Base-by-base conservation (phyloP, 2,888 invertebrate genomes). In the Amblyjoppa proteus region DNA sequence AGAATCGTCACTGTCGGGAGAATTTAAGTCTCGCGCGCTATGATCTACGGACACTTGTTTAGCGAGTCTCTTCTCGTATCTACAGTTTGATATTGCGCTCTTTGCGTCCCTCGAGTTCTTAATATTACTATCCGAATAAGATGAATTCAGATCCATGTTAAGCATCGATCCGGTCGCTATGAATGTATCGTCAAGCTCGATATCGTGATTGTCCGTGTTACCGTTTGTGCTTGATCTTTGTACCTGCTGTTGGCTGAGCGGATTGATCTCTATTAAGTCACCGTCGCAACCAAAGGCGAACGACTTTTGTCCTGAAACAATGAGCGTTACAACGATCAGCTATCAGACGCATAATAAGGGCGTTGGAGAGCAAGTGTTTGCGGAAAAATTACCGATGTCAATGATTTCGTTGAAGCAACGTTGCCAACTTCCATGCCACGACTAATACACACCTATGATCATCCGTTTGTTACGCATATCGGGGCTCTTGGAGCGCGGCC, bases 391-490 rank as follows among this genome's bases (percentile, higher is more conserved):
- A 45, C 45, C 45, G 45, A 3, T 45, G 45, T 45, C 45, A 45
- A 45, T 45, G 45, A 45, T 16, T 75, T 75, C 34, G 34, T 51
- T 66, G 25, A 13, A 45, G 3, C 51, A 34, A 66, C 51, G 20
- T 71, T n/a, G 66, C 11, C 45, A 58, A 41, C 51, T 81, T 34
- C 80, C 69, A 64, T 45, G 45, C 45, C 45, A 73, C n/a, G 58
- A 58, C 13, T 25, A 58, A 75, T 41, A 38, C 45, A 78, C 81
- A 94, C 94, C 94, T 87, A 94, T 94, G 45, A 94, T 93, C 93
- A 94, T 94, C 5, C 94, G 92, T 87, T 93, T 94, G 80, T 93
- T 94, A 11, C 93, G 92, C 93, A 94, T 93, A 77, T 94, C 94
- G 0, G 94, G 94, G 87, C 94, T 94, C 81, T 92, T 94, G 2